Percentiles rank a stretch among this genome's conserved stretches.
These are phyloP conservation scores for Hepsetus odoe DNA, from an alignment of 2,113 vertebrate genomes.

Conservation along the genomic window DNA sequence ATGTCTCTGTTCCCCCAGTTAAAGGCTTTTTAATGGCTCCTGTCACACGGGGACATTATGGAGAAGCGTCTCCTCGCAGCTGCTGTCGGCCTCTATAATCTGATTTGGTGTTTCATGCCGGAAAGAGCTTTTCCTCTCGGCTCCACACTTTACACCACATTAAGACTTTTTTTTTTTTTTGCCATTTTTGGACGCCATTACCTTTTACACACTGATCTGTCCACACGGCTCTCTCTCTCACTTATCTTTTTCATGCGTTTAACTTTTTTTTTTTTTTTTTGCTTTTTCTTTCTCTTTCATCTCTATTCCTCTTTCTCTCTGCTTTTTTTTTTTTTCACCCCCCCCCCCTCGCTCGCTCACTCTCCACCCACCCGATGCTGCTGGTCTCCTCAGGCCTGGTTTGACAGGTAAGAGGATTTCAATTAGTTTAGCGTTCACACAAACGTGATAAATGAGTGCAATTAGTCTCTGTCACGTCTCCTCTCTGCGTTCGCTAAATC, in stretches of 20 bases:
- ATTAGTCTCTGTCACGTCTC: conserved; percentile 85
- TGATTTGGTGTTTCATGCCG: conserved; percentile 78
- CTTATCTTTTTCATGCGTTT: background rate
- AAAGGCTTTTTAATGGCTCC: conserved; percentile 71
- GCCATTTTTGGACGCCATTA: conserved; percentile 76
- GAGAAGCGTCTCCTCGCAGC: conserved; percentile 67
- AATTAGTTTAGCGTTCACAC: conserved; percentile 78
- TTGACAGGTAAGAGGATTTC: conserved; percentile 80
- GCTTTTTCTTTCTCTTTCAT: background rate
- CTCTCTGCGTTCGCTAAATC: conserved; percentile 72
- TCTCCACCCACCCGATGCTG: conserved; percentile 50
- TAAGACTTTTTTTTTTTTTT: conserved; percentile 73
- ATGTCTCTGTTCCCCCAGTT: conserved; percentile 62
- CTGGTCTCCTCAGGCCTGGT: conserved; percentile 70
- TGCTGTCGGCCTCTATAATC: conserved; percentile 79
- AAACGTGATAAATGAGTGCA: conserved; percentile 83
- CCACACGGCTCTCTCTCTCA: conserved; percentile 67
- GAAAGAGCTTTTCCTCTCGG: conserved; percentile 76
- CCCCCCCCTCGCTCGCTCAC: conserved; percentile 37
- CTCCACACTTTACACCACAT: conserved; percentile 81
- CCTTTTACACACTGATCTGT: conserved; percentile 79
- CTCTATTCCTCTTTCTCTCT: background rate
- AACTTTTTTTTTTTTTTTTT: background rate
- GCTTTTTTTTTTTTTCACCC: no score
- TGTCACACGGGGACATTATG: conserved; percentile 76